phyloP scores from a whole-genome alignment of 2,888 invertebrate genomes.

The Cyaniris semiargus region DNA sequence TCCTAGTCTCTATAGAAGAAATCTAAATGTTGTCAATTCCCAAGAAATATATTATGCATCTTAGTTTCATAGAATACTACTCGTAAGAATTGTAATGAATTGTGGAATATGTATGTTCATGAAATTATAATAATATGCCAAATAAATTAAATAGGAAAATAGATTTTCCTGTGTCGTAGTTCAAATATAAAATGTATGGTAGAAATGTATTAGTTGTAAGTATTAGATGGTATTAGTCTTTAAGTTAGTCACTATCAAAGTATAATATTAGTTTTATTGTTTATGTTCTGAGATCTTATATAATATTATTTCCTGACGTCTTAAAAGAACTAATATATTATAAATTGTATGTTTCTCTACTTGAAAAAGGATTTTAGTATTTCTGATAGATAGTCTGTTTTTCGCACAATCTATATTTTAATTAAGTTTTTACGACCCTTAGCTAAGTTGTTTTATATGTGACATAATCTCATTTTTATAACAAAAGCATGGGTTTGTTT shows the following conservation, averaged over 20 bases:
- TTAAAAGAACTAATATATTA: background rate
- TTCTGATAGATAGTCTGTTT: background rate
- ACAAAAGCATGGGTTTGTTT: background rate
- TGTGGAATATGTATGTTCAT: conserved; percentile 31
- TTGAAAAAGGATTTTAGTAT: background rate
- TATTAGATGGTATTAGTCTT: too few species aligned
- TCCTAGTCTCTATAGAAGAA: background rate
- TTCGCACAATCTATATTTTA: conserved; percentile 18
- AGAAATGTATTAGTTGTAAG: conserved; percentile 25
- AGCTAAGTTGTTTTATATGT: background rate
- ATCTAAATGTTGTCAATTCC: background rate
- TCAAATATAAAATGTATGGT: conserved; percentile 37
- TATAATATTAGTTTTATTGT: conserved; percentile 21
- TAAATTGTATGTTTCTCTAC: background rate
- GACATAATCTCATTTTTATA: background rate
- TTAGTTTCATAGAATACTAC: conserved; percentile 17
- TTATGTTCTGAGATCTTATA: background rate
- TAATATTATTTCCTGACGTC: background rate
- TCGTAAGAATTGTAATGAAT: conserved; percentile 8
- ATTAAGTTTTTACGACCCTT: background rate
- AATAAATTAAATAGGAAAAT: conserved; percentile 44
- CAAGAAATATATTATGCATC: background rate
- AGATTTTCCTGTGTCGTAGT: conserved; percentile 43
- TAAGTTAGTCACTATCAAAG: conserved; percentile 18
- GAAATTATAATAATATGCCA: conserved; percentile 43